Evolutionary conservation across 2,113 vertebrate species (phyloP).

Genomic region (Cyprinodon tularosa): DNA sequence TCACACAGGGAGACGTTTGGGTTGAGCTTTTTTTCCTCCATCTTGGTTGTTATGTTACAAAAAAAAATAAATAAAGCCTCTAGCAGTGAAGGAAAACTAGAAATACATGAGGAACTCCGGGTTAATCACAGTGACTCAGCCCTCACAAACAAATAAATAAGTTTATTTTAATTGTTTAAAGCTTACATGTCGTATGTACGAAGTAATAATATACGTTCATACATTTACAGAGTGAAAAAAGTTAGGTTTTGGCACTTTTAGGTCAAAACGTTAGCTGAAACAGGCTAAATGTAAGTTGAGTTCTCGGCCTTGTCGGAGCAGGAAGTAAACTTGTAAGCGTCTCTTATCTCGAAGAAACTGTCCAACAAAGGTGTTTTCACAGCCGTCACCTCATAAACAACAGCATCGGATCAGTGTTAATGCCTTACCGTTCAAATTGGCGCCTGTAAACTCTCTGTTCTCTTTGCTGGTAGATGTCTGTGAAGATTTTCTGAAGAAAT

Average conservation of each 20-base stretch:
- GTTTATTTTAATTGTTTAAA: not conserved
- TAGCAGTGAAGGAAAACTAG: not conserved
- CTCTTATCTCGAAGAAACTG: conserved; percentile 38
- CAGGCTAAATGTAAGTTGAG: conserved; percentile 48
- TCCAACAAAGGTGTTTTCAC: conserved; percentile 12
- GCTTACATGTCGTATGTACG: rapidly evolving
- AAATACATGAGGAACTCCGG: not conserved
- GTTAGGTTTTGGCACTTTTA: not conserved
- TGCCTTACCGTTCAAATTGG: conserved; percentile 58
- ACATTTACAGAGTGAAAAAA: rapidly evolving
- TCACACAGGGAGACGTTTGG: not conserved
- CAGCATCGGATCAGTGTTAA: not conserved
- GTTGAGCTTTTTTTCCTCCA: not conserved
- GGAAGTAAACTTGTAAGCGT: conserved; percentile 79
- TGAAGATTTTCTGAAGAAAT: conserved; percentile 61
- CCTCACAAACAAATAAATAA: not conserved
- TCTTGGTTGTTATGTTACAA: not conserved
- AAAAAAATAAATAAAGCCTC: not conserved
- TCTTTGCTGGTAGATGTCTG: conserved; percentile 8
- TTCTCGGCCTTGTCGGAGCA: conserved; percentile 76
- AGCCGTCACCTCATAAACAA: not conserved
- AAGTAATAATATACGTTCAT: not conserved
- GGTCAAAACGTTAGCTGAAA: conserved; percentile 32
- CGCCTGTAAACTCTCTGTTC: conserved; percentile 9
- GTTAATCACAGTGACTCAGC: not conserved